Conservation (phyloP, 2,888 invertebrate genomes). For the Chalcis sispes region DNA sequence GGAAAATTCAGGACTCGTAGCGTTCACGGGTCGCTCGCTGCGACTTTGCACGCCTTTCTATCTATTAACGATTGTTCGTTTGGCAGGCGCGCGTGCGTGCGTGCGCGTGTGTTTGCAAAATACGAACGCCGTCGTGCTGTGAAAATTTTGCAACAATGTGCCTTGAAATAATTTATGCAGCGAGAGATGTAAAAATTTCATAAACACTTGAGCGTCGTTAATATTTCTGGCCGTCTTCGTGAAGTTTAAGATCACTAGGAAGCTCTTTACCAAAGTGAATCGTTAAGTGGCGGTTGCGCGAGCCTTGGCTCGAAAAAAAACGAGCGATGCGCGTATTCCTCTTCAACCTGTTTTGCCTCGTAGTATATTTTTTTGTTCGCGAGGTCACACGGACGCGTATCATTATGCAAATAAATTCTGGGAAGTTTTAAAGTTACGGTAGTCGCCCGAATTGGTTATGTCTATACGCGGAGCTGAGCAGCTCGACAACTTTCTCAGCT, state of each 20-base stretch:
- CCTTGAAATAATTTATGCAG: too few relatives aligned
- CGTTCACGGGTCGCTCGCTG: too few relatives aligned
- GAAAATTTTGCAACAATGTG: too few relatives aligned
- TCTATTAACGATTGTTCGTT: too few relatives aligned
- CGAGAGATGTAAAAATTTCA: too few relatives aligned
- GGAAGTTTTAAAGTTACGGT: slow-evolving; percentile 2
- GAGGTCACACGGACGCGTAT: background rate
- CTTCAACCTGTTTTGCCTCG: too few relatives aligned
- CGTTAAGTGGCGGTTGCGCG: background rate
- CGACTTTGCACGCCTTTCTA: too few relatives aligned
- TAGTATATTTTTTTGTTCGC: too few relatives aligned
- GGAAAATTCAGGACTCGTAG: slow-evolving; percentile 37
- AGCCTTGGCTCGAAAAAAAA: slow-evolving; percentile 4
- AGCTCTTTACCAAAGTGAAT: background rate
- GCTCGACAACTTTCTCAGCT: slow-evolving; percentile 8
- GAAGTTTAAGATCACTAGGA: too few relatives aligned
- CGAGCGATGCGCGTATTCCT: too few relatives aligned
- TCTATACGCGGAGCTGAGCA: background rate
- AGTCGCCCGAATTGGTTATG: slow-evolving; percentile 15
- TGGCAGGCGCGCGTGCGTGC: slow-evolving; percentile 1
- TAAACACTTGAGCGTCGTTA: too few relatives aligned
- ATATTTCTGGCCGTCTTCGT: background rate
- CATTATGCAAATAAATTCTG: slow-evolving; percentile 46
- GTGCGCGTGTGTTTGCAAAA: background rate
- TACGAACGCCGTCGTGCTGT: background rate